Conservation (phyloP, 2,888 invertebrate genomes). For the Drosophila pseudotakahashii region DNA sequence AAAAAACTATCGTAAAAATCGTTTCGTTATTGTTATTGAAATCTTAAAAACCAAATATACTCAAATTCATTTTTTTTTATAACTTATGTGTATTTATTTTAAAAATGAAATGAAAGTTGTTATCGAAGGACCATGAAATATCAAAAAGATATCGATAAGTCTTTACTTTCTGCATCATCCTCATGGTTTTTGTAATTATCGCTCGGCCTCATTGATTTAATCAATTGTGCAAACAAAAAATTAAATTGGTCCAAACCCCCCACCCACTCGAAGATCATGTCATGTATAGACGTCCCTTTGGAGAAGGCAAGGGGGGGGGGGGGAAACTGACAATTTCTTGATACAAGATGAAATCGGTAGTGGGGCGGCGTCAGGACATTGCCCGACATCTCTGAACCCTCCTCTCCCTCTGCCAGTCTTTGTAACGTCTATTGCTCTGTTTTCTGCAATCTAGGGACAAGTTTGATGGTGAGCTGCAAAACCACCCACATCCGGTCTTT, state of each 20-base stretch:
- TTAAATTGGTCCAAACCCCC: neutral
- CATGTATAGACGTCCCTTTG: neutral
- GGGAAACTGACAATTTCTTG: neutral
- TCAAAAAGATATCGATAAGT: neutral
- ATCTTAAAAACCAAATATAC: too few relatives aligned
- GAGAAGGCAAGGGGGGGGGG: neutral
- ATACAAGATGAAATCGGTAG: neutral
- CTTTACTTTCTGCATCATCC: neutral
- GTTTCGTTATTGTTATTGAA: neutral
- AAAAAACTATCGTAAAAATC: neutral
- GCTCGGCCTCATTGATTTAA: neutral
- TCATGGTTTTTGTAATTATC: neutral
- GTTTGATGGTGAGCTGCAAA: conserved; percentile 1
- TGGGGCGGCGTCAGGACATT: conserved; percentile 3
- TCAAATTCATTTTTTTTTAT: too few relatives aligned
- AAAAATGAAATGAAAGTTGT: too few relatives aligned
- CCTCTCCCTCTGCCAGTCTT: neutral
- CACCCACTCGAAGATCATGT: neutral
- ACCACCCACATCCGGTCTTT: conserved; percentile 37
- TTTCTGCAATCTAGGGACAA: conserved; percentile 1
- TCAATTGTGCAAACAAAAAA: conserved; percentile 3
- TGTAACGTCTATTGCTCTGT: neutral
- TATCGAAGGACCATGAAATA: neutral
- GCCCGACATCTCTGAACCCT: neutral
- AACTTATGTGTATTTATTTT: neutral